Percentiles rank a stretch among this genome's conserved stretches.
Conservation (phyloP, 35 echinoderm and acorn worm species). For the Acanthaster planci region DNA sequence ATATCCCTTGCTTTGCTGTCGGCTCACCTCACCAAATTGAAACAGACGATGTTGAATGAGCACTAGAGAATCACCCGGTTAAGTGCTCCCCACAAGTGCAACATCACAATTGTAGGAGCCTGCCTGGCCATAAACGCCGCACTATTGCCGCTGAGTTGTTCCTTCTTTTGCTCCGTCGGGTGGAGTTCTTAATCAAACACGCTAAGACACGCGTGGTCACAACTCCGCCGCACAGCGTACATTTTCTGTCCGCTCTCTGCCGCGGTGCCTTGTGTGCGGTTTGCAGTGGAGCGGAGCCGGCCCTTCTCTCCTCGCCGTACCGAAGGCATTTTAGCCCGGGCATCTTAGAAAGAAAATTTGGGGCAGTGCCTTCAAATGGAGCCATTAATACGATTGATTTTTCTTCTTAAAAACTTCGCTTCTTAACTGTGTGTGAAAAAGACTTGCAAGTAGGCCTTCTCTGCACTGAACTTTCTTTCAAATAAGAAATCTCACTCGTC, state of each 20-base stretch:
- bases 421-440: too few species aligned
- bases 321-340: not conserved
- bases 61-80: not conserved
- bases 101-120: not conserved
- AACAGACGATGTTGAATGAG: constrained; percentile 20
- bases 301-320: not conserved
- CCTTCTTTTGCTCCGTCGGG: not conserved
- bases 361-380: not conserved
- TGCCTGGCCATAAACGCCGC: not conserved
- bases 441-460: too few species aligned
- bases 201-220: not conserved
- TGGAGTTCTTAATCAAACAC: not conserved
- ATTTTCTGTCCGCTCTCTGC: not conserved
- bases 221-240: not conserved
- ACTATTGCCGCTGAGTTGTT: not conserved
- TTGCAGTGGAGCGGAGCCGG: constrained; percentile 7
- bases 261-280: constrained; percentile 2
- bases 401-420: not conserved
- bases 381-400: constrained; percentile 25
- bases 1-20: not conserved
- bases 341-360: not conserved
- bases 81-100: not conserved
- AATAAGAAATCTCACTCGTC: too few species aligned
- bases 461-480: too few species aligned
- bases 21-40: constrained; percentile 1